Conservation (phyloP, 2,113 vertebrate species). For the Platichthys flesus region DNA sequence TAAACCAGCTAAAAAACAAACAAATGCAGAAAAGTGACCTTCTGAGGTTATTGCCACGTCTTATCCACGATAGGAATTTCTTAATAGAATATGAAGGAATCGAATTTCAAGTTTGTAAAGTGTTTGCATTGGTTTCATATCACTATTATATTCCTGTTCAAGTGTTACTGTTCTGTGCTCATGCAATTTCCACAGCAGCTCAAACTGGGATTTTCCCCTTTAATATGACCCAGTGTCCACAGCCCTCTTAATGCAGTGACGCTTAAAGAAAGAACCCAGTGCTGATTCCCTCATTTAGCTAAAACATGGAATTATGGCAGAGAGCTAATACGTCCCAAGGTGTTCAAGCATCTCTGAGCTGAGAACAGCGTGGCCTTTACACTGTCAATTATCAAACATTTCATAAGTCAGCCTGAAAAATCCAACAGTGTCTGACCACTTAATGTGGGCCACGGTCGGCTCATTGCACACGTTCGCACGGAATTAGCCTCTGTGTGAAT, state of each 20-base stretch:
- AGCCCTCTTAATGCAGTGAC: not conserved
- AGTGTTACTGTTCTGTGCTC: not conserved
- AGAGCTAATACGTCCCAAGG: conserved; percentile 42
- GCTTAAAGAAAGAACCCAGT: not conserved
- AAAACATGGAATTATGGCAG: conserved; percentile 14
- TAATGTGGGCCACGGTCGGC: conserved; percentile 26
- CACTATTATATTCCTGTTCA: not conserved
- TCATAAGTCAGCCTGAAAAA: conserved; percentile 54
- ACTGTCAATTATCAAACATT: conserved; percentile 63
- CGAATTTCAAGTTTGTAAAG: not conserved
- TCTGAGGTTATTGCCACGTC: too few relatives aligned
- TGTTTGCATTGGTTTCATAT: not conserved
- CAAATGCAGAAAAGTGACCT: too few relatives aligned
- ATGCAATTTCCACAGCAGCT: not conserved
- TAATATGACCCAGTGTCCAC: not conserved
- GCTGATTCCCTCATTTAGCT: conserved; percentile 14
- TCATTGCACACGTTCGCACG: conserved; percentile 28
- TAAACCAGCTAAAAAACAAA: too few relatives aligned
- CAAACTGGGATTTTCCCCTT: not conserved
- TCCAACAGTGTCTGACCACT: conserved; percentile 32
- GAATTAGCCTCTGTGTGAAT: conserved; percentile 22
- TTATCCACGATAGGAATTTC: not conserved
- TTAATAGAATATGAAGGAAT: not conserved
- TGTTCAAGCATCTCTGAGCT: conserved; percentile 34
- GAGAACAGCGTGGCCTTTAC: conserved; percentile 52